Conservation (phyloP, 1,140 invertebrate species). For the Drosophila quadrilineata region DNA sequence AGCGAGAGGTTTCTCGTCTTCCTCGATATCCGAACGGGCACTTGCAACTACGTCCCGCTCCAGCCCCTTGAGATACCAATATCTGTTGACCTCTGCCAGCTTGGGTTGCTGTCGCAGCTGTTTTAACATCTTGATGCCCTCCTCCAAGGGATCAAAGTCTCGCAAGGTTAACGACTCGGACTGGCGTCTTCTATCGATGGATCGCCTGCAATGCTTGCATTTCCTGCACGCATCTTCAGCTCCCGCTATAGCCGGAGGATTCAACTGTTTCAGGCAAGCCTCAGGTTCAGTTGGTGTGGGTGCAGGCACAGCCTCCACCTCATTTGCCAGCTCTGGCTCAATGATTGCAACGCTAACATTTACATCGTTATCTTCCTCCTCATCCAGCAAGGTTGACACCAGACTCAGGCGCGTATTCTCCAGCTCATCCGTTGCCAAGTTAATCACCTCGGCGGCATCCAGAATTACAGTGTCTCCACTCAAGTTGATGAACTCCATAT, state of each 20-base stretch:
- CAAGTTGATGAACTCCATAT: constrained; percentile 43
- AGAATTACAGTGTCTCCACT: constrained; percentile 48
- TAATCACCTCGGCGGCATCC: background rate
- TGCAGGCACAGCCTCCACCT: background rate
- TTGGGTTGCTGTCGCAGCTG: constrained; percentile 20
- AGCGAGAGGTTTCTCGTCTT: background rate
- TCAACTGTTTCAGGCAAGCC: constrained; percentile 21
- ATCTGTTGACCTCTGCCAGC: constrained; percentile 30
- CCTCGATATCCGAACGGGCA: background rate
- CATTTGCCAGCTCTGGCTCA: background rate
- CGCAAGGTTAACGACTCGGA: constrained; percentile 39
- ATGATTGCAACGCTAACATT: background rate
- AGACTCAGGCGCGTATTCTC: constrained; percentile 52
- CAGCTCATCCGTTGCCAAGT: constrained; percentile 21
- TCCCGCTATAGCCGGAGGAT: constrained; percentile 10
- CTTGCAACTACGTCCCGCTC: background rate
- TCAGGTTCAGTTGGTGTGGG: constrained; percentile 13
- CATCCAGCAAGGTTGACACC: constrained; percentile 55
- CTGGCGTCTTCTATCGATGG: constrained; percentile 21
- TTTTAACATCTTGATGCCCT: constrained; percentile 10
- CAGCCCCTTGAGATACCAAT: constrained; percentile 31
- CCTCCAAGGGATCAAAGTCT: constrained; percentile 3
- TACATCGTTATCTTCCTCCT: constrained; percentile 17
- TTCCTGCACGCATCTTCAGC: constrained; percentile 29
- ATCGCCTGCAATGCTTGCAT: constrained; percentile 44